Evolutionary conservation across 2,797 vertebrate genomes (phyloP).

Genomic region (Tapirus indicus): DNA sequence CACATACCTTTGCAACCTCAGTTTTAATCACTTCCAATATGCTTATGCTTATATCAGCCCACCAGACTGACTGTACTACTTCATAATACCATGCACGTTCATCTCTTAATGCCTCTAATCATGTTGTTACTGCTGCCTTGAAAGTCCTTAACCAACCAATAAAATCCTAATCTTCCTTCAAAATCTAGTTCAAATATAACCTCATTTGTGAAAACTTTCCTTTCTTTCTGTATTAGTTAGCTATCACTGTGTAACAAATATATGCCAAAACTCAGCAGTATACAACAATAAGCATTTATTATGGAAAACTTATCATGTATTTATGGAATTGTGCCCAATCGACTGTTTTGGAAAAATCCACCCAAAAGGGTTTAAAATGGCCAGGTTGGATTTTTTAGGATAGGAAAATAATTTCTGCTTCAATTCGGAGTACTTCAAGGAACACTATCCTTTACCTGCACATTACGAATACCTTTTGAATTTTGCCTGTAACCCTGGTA

Average conservation of each 20-base stretch:
- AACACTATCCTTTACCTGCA: neutral
- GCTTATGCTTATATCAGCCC: neutral
- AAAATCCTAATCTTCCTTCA: neutral
- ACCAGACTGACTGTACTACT: neutral
- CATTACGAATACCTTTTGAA: neutral
- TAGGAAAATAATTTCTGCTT: neutral
- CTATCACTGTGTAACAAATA: neutral
- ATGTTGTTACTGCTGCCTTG: neutral
- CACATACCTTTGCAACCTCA: neutral
- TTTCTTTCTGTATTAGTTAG: neutral
- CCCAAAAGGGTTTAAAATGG: neutral
- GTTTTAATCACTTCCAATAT: neutral
- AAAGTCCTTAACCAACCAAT: neutral
- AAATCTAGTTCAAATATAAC: neutral
- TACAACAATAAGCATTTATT: neutral
- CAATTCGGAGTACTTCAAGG: neutral
- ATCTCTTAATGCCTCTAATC: neutral
- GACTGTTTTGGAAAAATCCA: neutral
- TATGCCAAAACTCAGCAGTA: neutral
- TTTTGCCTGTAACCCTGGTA: neutral
- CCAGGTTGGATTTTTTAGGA: neutral
- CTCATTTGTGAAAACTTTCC: neutral
- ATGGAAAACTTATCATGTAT: neutral
- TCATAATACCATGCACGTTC: neutral
- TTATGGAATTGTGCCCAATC: neutral